Percentiles rank a stretch among this genome's conserved stretches.
phyloP scores from a whole-genome alignment of 2,113 vertebrate species.

The Muntiacus muntjak region DNA sequence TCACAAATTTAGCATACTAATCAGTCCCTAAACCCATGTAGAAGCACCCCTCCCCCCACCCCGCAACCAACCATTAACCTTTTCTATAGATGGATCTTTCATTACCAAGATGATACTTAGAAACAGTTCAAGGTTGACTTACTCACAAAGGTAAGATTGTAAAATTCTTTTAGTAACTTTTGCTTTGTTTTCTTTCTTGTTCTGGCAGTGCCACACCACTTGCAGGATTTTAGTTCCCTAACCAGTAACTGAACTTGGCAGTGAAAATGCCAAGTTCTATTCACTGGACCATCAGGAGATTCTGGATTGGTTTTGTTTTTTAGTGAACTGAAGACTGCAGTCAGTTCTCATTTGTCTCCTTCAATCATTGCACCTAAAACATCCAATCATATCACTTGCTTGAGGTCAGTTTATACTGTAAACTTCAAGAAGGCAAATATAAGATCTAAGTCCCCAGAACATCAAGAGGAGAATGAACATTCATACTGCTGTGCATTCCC shows the following conservation, averaged over 20 bases:
- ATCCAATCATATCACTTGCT: not conserved
- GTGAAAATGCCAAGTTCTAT: not conserved
- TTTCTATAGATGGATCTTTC: not conserved
- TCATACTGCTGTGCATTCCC: not conserved
- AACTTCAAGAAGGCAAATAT: not conserved
- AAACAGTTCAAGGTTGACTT: not conserved
- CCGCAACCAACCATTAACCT: not conserved
- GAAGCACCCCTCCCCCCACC: rapidly evolving
- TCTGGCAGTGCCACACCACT: not conserved
- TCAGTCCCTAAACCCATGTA: not conserved
- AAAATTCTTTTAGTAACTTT: not conserved
- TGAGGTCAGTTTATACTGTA: not conserved
- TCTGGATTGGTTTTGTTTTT: not conserved
- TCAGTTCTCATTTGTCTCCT: not conserved
- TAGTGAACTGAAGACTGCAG: not conserved
- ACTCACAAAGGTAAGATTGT: not conserved
- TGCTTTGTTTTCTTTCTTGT: not conserved
- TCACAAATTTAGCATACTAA: not conserved
- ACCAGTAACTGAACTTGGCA: not conserved
- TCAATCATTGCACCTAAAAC: not conserved
- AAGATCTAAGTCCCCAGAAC: not conserved
- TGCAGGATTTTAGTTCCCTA: not conserved
- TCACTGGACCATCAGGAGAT: not conserved
- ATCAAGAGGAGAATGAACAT: not conserved
- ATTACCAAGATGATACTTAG: not conserved